Evolutionary conservation across 2,888 invertebrate species (phyloP), one percentile per base, ranked within the genome.

Genomic region (Abrostola triplasia): DNA sequence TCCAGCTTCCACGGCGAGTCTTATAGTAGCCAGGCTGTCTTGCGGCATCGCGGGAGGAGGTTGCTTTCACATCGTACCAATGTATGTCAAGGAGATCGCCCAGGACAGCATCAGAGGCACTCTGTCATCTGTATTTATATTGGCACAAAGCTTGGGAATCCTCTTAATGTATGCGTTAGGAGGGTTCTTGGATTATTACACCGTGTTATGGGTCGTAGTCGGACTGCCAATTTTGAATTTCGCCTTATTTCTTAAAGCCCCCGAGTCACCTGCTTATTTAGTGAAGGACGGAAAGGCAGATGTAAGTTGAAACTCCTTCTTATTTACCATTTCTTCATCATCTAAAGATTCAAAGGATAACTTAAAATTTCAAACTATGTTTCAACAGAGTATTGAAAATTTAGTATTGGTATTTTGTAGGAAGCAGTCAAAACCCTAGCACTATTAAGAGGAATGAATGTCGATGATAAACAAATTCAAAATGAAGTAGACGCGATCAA

Each of bases 261-360:
- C 92, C 0, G 92, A 92, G 62, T 90, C 92, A 0, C 92, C 92
- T 8, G 83, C 87, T 1, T 91, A 82, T 61, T 74, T 92, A 49
- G 81, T 92, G 2, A 91, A 90, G 44, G 73, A 76, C 13, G 89
- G 87, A 0, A 85, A 84, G 58, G 72, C 68, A 54, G 81, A 90
- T 36, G 92, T 92, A 67, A 83, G 84, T 81, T 36, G 52, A 41
- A 11, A 4, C 41, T 7, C 35, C 1, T n/a, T 53, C n/a, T 42
- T n/a, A 24, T 7, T 67, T 50, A 0, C 5, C 42, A 72, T 36
- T 52, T 63, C 9, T 51, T 6, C 55, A 42, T 44, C 49, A 47
- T 57, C 11, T 49, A 11, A 47, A 48, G 11, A 2, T 36, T 54
- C 24, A 24, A 24, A 24, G 24, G 24, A 24, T 24, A 1, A 24